These are phyloP conservation scores for Enchytraeus crypticus DNA, from an alignment of 2,888 invertebrate species.

Conservation along the genomic window DNA sequence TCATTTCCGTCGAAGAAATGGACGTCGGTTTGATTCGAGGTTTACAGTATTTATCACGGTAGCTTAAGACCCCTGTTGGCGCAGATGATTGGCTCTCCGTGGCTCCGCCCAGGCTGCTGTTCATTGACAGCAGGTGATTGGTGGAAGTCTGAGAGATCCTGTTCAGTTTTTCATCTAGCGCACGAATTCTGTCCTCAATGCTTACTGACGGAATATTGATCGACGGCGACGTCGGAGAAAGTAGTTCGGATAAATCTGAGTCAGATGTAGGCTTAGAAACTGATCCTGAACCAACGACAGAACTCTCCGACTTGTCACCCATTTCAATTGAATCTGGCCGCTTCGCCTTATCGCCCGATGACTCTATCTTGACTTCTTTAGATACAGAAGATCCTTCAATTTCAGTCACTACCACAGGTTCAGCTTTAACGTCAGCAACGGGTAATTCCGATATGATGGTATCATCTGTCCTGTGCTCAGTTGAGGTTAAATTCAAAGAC, in stretches of 20 bases:
- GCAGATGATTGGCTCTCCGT: constrained; percentile 18
- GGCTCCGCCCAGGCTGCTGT: constrained; percentile 1
- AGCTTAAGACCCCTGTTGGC: constrained; percentile 7
- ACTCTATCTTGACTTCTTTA: too few species aligned
- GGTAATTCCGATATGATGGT: too few species aligned
- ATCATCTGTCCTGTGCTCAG: too few species aligned
- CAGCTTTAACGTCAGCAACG: too few species aligned
- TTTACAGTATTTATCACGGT: constrained; percentile 23
- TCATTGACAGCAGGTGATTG: not conserved
- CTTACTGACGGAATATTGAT: constrained; percentile 49
- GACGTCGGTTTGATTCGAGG: constrained; percentile 2
- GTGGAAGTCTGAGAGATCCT: constrained; percentile 20
- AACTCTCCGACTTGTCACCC: not conserved
- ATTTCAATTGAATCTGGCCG: not conserved
- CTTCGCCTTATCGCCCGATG: not conserved
- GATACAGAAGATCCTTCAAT: too few species aligned
- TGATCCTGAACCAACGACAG: not conserved
- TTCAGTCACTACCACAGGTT: too few species aligned
- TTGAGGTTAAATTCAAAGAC: too few species aligned
- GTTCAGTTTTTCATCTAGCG: constrained; percentile 80
- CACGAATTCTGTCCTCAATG: constrained; percentile 81
- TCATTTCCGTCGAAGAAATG: constrained; percentile 14
- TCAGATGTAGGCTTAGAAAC: not conserved
- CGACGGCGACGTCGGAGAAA: not conserved
- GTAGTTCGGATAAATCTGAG: constrained; percentile 2